Evolutionary conservation across 2,113 vertebrate genomes (phyloP).

Genomic region (Istiophorus platypterus): DNA sequence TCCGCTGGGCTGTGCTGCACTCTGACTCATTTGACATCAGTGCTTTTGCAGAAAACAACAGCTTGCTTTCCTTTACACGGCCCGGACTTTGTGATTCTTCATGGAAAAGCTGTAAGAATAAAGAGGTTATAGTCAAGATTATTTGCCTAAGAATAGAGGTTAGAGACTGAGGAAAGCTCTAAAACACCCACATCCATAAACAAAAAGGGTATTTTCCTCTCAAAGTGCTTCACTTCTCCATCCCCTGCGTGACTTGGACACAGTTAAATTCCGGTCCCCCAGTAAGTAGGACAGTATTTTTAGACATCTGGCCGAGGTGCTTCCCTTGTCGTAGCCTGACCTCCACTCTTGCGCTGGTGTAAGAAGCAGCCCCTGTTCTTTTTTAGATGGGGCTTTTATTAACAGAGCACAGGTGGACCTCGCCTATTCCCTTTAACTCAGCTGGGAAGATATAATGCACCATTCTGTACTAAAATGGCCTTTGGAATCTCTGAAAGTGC

Average conservation of each 20-base stretch:
- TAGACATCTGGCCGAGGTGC: conserved; percentile 71
- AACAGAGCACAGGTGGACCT: conserved; percentile 55
- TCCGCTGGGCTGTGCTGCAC: conserved; percentile 14
- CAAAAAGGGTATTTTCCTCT: neutral
- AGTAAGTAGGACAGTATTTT: conserved; percentile 81
- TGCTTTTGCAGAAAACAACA: conserved; percentile 17
- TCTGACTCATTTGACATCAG: conserved; percentile 30
- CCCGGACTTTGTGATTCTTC: neutral
- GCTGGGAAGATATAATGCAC: conserved; percentile 24
- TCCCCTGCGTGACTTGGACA: conserved; percentile 34
- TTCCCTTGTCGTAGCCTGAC: conserved; percentile 60
- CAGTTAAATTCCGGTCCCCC: conserved; percentile 13
- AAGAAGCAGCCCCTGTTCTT: conserved; percentile 43
- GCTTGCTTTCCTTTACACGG: conserved; percentile 5
- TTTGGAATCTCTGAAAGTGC: conserved; percentile 14
- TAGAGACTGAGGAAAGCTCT: conserved; percentile 9
- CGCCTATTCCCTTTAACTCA: conserved; percentile 30
- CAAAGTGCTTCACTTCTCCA: neutral
- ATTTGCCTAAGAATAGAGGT: no score
- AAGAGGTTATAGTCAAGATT: no score
- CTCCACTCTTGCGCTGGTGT: conserved; percentile 41
- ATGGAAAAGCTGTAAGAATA: neutral
- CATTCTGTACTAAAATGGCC: conserved; percentile 21
- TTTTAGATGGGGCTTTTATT: conserved; percentile 32
- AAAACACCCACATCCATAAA: neutral